These are phyloP conservation scores for Pristionchus pacificus DNA, from an alignment of 1,140 invertebrate species.

Conservation along the genomic window DNA sequence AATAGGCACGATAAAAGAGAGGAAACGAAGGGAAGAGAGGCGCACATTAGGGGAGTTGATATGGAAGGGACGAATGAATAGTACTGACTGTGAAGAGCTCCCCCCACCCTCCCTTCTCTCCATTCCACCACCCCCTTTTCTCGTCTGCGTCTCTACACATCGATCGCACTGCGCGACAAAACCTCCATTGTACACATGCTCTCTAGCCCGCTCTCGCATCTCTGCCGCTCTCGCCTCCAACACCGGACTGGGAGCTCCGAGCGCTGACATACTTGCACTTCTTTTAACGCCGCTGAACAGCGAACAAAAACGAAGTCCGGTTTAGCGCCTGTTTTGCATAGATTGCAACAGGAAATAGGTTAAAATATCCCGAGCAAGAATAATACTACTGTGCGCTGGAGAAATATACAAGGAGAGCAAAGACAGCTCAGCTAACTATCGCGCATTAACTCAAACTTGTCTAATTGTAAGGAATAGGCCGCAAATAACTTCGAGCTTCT, in stretches of 20 bases:
- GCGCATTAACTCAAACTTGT: too few species aligned
- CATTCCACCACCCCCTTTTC: too few species aligned
- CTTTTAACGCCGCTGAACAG: not conserved
- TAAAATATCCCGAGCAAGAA: too few species aligned
- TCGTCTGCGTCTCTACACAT: not conserved
- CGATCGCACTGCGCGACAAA: not conserved
- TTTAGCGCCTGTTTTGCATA: not conserved
- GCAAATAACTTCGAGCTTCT: too few species aligned
- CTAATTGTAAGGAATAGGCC: too few species aligned
- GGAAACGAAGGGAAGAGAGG: not conserved
- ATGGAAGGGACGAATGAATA: not conserved
- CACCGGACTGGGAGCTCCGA: too few species aligned
- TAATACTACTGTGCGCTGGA: too few species aligned
- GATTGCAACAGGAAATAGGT: not conserved
- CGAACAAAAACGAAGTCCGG: not conserved
- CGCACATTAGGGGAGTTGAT: not conserved
- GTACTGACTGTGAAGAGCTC: too few species aligned
- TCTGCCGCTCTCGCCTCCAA: not conserved
- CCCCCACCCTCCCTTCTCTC: too few species aligned
- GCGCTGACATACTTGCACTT: not conserved
- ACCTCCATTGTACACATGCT: not conserved
- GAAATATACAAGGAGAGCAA: too few species aligned
- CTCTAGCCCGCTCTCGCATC: not conserved
- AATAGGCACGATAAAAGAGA: not conserved
- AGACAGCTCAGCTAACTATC: too few species aligned